These are phyloP conservation scores for Zaprionus nigranus DNA, from an alignment of 1,140 invertebrate species.

Conservation along the genomic window DNA sequence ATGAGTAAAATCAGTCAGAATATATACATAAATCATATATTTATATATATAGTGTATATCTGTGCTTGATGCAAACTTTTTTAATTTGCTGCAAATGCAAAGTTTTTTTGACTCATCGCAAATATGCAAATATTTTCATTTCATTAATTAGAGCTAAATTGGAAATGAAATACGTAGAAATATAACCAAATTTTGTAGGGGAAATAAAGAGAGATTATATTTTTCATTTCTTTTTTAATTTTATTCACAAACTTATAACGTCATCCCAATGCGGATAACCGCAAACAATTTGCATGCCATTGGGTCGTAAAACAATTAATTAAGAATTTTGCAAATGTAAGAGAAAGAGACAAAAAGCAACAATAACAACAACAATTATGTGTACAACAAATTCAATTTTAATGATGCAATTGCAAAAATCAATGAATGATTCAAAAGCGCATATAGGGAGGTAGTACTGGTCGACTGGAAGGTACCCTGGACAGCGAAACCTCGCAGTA, in stretches of 20 bases:
- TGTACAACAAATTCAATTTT: slow-evolving; percentile 69
- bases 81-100: slow-evolving; percentile 60
- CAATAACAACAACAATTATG: slow-evolving; percentile 29
- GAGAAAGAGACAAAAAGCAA: background rate
- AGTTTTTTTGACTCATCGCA: slow-evolving; percentile 37
- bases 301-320: slow-evolving; percentile 64
- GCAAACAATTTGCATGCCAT: slow-evolving; percentile 49
- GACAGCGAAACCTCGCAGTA: background rate
- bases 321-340: slow-evolving; percentile 62
- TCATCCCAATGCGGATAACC: slow-evolving; percentile 28
- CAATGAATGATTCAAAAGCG: slow-evolving; percentile 56
- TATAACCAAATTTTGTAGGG: background rate
- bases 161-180: slow-evolving; percentile 13
- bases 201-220: background rate
- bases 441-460: background rate
- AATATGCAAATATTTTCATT: slow-evolving; percentile 74
- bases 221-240: background rate
- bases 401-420: slow-evolving; percentile 70
- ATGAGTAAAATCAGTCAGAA: slow-evolving; percentile 20
- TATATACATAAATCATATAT: slow-evolving; percentile 14
- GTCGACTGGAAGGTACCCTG: background rate
- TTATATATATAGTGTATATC: background rate
- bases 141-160: slow-evolving; percentile 61
- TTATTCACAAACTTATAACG: slow-evolving; percentile 7
- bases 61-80: slow-evolving; percentile 58